These are phyloP conservation scores for Laodelphax striatellus DNA, from an alignment of 1,140 invertebrate species.

Conservation along the genomic window DNA sequence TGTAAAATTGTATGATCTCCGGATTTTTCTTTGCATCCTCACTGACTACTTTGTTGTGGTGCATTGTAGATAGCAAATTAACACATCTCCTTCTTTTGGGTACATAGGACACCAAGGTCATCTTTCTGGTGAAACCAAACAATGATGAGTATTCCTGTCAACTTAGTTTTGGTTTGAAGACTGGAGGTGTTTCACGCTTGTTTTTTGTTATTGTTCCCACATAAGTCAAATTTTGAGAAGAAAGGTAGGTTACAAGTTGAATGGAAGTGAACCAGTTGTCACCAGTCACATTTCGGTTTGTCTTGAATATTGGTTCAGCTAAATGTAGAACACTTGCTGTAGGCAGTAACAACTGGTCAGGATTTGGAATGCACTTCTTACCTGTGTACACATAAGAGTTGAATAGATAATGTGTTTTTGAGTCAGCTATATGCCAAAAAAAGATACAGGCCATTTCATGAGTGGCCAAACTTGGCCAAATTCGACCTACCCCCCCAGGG, in stretches of 20 bases:
- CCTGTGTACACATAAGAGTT: slow-evolving; percentile 9
- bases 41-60: slow-evolving; percentile 17
- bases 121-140: slow-evolving; percentile 16
- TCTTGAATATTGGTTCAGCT: slow-evolving; percentile 20
- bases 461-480: too few species aligned
- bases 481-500: too few species aligned
- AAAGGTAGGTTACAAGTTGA: slow-evolving; percentile 27
- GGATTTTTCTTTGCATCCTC: slow-evolving; percentile 21
- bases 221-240: slow-evolving; percentile 26
- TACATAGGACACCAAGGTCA: slow-evolving; percentile 15
- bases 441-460: too few species aligned
- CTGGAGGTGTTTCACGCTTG: slow-evolving; percentile 31
- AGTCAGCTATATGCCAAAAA: too few species aligned
- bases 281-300: slow-evolving; percentile 28
- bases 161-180: slow-evolving; percentile 16
- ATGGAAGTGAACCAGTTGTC: slow-evolving; percentile 34
- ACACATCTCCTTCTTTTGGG: slow-evolving; percentile 16
- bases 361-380: slow-evolving; percentile 7
- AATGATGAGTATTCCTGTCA: background rate
- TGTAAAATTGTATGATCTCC: slow-evolving; percentile 24
- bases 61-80: slow-evolving; percentile 25
- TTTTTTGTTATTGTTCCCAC: slow-evolving; percentile 34
- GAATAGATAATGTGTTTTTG: slow-evolving; percentile 7
- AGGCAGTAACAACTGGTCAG: background rate
- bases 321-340: slow-evolving; percentile 6